Percentiles rank a stretch among this genome's conserved stretches.
phyloP scores from a whole-genome alignment of 2,113 vertebrate genomes.

The Sporophila hypoxantha region DNA sequence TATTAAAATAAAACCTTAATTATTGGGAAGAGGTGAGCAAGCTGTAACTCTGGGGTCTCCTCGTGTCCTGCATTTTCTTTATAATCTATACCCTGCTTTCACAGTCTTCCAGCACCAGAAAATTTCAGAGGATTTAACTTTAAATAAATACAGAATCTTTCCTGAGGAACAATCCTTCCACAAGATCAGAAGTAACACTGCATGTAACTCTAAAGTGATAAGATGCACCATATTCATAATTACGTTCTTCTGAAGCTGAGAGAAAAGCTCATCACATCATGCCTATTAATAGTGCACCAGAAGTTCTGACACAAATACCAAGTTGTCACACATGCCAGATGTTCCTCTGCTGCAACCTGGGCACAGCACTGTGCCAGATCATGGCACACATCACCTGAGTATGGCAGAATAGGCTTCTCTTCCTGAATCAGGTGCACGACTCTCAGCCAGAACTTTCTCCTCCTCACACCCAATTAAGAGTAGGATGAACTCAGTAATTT shows the following conservation, averaged over 20 bases:
- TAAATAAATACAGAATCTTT: not conserved
- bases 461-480: not conserved
- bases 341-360: not conserved
- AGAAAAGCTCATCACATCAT: not conserved
- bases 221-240: not conserved
- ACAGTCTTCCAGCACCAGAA: not conserved
- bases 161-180: not conserved
- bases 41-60: not conserved
- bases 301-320: not conserved
- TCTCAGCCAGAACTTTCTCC: not conserved
- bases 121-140: not conserved
- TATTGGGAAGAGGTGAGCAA: not conserved
- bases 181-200: not conserved
- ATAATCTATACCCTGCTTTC: not conserved
- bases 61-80: not conserved
- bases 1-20: not conserved
- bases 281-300: not conserved
- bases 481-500: not conserved
- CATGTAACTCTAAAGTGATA: not conserved
- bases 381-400: rapidly evolving
- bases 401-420: not conserved
- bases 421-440: not conserved
- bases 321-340: not conserved
- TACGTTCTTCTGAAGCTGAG: not conserved
- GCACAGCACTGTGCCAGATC: not conserved